Conservation (phyloP, 2,113 vertebrate species). For the Chlamydotis undulata region DNA sequence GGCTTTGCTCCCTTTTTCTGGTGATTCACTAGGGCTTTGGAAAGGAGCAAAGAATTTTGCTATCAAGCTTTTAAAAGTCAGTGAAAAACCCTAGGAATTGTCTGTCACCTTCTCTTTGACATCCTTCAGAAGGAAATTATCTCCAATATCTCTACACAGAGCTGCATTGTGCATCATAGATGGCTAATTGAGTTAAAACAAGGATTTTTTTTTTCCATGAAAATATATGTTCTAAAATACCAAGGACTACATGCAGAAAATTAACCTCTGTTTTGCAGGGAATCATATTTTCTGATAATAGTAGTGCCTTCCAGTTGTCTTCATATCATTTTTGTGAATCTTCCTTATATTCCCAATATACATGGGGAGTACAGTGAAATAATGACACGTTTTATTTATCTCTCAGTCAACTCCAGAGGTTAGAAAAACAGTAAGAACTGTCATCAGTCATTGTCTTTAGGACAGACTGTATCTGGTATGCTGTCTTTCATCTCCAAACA, state of each 20-base stretch:
- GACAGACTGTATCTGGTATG: neutral
- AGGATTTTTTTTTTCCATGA: neutral
- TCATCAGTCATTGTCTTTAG: neutral
- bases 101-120: neutral
- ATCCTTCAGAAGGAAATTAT: neutral
- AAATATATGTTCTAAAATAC: neutral
- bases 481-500: neutral
- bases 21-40: neutral
- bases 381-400: neutral
- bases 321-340: neutral
- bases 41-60: neutral
- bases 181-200: neutral
- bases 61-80: neutral
- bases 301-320: neutral
- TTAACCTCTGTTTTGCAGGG: neutral
- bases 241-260: neutral
- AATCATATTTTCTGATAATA: neutral
- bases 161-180: neutral
- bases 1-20: neutral
- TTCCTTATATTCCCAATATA: neutral
- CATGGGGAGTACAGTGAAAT: neutral
- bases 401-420: neutral
- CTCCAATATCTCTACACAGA: neutral
- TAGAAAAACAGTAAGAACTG: neutral
- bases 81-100: neutral